Evolutionary conservation across 2,888 invertebrate genomes (phyloP).

Genomic region (Lamellibrachia satsuma): DNA sequence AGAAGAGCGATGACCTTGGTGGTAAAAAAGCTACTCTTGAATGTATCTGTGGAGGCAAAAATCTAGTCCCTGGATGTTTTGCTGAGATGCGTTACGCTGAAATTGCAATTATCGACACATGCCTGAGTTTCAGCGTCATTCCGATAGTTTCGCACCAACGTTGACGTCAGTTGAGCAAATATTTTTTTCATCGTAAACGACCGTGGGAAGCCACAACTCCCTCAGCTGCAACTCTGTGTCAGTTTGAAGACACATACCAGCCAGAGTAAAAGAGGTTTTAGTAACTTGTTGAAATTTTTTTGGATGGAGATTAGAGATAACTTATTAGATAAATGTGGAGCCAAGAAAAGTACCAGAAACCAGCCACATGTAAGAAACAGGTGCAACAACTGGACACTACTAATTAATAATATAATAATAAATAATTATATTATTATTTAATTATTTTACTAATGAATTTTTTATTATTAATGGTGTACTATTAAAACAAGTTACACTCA

Average conservation of each 20-base stretch:
- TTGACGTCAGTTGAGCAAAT: slow-evolving; percentile 3
- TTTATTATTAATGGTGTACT: too few relatives aligned
- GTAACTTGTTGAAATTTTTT: neutral
- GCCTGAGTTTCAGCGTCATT: neutral
- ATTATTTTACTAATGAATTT: too few relatives aligned
- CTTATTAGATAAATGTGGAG: too few relatives aligned
- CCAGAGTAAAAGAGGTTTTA: neutral
- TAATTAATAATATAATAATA: too few relatives aligned
- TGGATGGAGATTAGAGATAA: too few relatives aligned
- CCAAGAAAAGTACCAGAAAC: too few relatives aligned
- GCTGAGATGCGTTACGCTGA: neutral
- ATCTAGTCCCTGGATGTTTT: neutral
- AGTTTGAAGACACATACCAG: neutral
- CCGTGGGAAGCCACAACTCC: neutral
- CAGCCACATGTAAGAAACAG: too few relatives aligned
- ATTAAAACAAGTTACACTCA: too few relatives aligned
- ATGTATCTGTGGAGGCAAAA: neutral
- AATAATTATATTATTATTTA: too few relatives aligned
- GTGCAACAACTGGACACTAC: too few relatives aligned
- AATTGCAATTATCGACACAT: neutral
- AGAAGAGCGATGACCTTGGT: neutral
- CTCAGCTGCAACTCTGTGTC: neutral
- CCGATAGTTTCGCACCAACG: neutral
- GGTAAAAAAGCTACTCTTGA: neutral
- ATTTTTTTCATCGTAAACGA: neutral